Evolutionary conservation across 1,140 invertebrate species (phyloP).

Genomic region (Heliothis subflexa): DNA sequence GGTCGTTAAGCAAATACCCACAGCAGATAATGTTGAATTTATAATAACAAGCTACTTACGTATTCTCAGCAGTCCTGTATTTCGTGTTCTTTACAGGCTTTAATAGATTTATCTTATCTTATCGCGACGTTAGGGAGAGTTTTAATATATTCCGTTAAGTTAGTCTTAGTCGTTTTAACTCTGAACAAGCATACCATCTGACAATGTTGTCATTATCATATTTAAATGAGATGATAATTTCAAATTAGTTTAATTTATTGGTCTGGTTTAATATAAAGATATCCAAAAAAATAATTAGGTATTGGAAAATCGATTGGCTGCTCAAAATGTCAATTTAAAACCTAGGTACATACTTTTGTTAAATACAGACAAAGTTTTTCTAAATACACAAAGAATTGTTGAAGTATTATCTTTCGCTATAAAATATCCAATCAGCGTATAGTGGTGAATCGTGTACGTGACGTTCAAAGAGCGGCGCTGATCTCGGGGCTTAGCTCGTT

Average conservation of each 20-base stretch:
- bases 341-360: background rate
- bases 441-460: constrained; percentile 46
- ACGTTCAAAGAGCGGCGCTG: constrained; percentile 49
- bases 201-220: background rate
- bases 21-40: constrained; percentile 33
- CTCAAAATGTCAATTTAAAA: too few relatives aligned
- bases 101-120: constrained; percentile 39
- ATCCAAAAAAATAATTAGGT: too few relatives aligned
- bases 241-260: too few relatives aligned
- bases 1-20: constrained; percentile 23
- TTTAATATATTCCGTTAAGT: constrained; percentile 34
- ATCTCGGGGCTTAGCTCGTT: constrained; percentile 56
- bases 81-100: constrained; percentile 39
- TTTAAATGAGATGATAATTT: too few relatives aligned
- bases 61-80: constrained; percentile 27
- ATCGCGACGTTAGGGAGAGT: constrained; percentile 15
- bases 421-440: constrained; percentile 57
- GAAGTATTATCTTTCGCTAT: constrained; percentile 31
- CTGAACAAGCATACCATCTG: constrained; percentile 6
- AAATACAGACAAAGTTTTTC: background rate
- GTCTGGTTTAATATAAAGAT: too few relatives aligned
- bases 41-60: constrained; percentile 33
- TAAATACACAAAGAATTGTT: constrained; percentile 31
- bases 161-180: constrained; percentile 14
- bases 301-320: too few relatives aligned